These are phyloP conservation scores for Mamestra brassicae DNA, from an alignment of 2,888 invertebrate genomes.

Conservation along the genomic window DNA sequence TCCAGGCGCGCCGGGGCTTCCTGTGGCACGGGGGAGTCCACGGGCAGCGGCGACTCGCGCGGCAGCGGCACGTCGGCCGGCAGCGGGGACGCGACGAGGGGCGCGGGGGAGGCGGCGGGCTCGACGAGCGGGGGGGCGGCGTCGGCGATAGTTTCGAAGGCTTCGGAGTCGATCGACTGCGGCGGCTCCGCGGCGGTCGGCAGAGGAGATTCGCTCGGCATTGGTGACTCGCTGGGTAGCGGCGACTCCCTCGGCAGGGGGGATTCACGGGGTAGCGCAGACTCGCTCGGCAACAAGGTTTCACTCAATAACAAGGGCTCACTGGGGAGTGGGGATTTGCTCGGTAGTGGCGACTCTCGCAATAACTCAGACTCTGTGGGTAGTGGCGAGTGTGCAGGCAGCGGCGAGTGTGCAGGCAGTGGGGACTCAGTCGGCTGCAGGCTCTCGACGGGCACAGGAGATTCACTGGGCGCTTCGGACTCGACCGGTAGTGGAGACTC, in stretches of 20 bases:
- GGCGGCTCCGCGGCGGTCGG: constrained; percentile 44
- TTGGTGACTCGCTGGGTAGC: constrained; percentile 61
- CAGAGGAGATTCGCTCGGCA: constrained; percentile 57
- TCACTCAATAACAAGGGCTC: constrained; percentile 64
- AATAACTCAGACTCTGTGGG: constrained; percentile 60
- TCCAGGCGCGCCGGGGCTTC: constrained; percentile 50
- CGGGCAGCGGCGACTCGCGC: constrained; percentile 60
- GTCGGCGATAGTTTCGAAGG: constrained; percentile 26
- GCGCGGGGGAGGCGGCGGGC: constrained; percentile 23
- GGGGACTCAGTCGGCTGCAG: constrained; percentile 51
- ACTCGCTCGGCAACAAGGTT: constrained; percentile 57
- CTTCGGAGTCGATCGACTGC: constrained; percentile 33
- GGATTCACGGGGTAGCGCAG: constrained; percentile 60
- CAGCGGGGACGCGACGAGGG: constrained; percentile 55
- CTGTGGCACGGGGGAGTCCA: constrained; percentile 54
- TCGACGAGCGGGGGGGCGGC: constrained; percentile 8
- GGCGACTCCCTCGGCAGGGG: constrained; percentile 62
- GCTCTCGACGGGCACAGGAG: constrained; percentile 42
- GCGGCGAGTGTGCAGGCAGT: constrained; percentile 51
- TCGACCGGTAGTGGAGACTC: constrained; percentile 43
- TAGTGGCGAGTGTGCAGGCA: constrained; percentile 43
- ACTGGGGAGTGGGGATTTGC: constrained; percentile 61
- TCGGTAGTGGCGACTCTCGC: constrained; percentile 62
- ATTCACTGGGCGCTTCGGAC: constrained; percentile 33
- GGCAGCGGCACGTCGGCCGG: constrained; percentile 64